phyloP scores from a whole-genome alignment of 2,888 invertebrate species.

The Tenthredo notha region DNA sequence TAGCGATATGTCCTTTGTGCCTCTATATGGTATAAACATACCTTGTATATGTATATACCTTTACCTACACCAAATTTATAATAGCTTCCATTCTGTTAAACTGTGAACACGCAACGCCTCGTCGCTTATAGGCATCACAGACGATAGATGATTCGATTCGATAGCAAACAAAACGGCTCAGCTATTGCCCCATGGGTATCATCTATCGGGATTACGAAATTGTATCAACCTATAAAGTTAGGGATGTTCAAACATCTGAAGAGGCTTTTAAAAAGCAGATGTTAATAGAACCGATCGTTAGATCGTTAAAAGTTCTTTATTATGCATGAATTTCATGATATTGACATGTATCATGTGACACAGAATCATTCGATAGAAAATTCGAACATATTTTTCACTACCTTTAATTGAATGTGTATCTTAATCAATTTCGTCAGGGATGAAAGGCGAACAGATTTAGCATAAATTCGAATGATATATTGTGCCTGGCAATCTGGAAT shows the following conservation, averaged over 20 bases:
- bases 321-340: background rate
- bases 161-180: background rate
- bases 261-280: background rate
- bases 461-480: background rate
- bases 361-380: background rate
- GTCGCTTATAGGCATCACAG: background rate
- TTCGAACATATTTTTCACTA: background rate
- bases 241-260: background rate
- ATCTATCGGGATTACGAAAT: background rate
- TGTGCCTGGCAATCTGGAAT: background rate
- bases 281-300: background rate
- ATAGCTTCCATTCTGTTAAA: constrained; percentile 29
- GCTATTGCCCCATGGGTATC: background rate
- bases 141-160: background rate
- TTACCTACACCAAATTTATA: background rate
- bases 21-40: background rate
- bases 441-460: background rate
- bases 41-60: background rate
- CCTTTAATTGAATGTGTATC: background rate
- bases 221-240: background rate
- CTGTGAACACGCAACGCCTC: constrained; percentile 27
- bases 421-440: background rate
- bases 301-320: background rate
- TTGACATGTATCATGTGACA: background rate
- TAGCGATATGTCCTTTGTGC: constrained; percentile 35